These are phyloP conservation scores for Metallyticus violacea DNA, from an alignment of 2,888 invertebrate species.

Conservation along the genomic window DNA sequence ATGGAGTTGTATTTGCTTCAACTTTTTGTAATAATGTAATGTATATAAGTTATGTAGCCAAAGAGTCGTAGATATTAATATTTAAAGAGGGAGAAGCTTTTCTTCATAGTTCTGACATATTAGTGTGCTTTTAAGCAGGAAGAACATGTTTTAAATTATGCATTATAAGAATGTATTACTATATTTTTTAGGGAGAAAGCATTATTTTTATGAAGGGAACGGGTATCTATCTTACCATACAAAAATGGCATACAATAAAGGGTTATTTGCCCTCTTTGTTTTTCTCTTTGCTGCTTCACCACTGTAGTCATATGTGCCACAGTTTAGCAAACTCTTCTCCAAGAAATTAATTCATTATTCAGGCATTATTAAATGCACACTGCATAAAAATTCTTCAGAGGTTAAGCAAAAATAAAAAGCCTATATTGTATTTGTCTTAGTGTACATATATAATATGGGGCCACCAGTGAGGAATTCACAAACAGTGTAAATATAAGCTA, in stretches of 20 bases:
- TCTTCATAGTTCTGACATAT: background rate
- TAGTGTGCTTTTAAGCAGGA: background rate
- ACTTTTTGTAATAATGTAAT: background rate
- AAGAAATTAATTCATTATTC: background rate
- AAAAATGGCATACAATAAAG: conserved; percentile 2
- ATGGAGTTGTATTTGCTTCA: background rate
- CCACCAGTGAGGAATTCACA: background rate
- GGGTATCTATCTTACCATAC: background rate
- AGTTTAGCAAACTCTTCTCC: background rate
- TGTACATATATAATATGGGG: background rate
- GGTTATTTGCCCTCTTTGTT: background rate
- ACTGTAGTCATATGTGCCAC: background rate
- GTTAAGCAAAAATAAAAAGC: background rate
- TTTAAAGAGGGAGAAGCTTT: background rate
- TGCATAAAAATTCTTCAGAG: background rate
- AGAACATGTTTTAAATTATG: conserved; percentile 2
- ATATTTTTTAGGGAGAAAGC: conserved; percentile 9
- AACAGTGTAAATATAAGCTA: background rate
- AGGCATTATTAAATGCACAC: background rate
- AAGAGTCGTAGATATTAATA: background rate
- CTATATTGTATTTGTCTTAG: background rate
- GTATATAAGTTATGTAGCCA: background rate
- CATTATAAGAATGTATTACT: background rate
- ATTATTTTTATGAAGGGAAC: conserved; percentile 15
- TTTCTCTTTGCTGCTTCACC: background rate